Base-by-base conservation (phyloP, 2,888 invertebrate genomes). In the Pycnomerus fuliginosus region DNA sequence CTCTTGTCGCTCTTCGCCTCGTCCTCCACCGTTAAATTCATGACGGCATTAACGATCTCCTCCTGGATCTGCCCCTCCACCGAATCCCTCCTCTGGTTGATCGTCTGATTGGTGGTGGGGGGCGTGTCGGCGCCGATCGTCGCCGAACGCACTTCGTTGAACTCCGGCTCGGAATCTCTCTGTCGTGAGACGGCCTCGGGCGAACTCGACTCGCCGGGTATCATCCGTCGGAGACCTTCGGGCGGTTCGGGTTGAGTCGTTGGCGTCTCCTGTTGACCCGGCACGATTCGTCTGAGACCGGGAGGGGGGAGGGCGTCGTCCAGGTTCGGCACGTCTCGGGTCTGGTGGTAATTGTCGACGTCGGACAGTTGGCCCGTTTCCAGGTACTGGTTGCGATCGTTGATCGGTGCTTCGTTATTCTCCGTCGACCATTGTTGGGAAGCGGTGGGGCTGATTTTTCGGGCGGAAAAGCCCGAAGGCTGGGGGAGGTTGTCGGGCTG, bases 281-380 rank as follows among this genome's bases (percentile, higher is more conserved):
- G 74, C 1, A 83, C 83, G 74, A 84, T 74, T 47, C 85, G 73
- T 1, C 82, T 76, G 8, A 83, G 60, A 0, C 84, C 83, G 0
- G 82, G 81, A 1, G 84, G 84, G 1, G 83, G 83, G 30, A 78
- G 67, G 29, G 74, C 72, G 51, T 79, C 77, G 44, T 52, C 53
- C 11, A 45, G 5, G 4, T 25, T 4, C 25, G 10, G 5, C 10
- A 25, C 4, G 10, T 12, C 25, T 3, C 10, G 5, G 30, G 15
- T 13, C 14, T 31, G 31, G 5, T 13, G 22, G 31, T 22, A 43
- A 24, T 30, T 32, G 53, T 76, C 76, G 5, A 74, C 71, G 55
- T 80, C 80, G 1, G 84, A 85, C 30, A 87, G 69, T 60, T 86
- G 85, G 11, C 86, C 86, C 1, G 87, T 87, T 70, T 87, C 86